Evolutionary conservation across 2,888 invertebrate genomes (phyloP).

Genomic region (Amblyjoppa fuscipennis): DNA sequence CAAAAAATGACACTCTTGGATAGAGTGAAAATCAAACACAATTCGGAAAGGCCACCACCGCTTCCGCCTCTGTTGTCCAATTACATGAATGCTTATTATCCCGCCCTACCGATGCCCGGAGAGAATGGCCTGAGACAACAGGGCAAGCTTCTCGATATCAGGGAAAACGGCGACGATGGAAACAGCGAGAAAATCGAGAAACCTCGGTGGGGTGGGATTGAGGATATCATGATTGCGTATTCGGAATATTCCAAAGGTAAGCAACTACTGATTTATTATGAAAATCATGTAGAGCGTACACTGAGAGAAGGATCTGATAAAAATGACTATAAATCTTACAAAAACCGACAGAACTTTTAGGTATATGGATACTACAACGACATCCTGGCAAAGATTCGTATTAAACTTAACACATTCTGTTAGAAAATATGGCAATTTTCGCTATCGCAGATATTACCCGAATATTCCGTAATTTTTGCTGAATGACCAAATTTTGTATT

Average conservation of each 20-base stretch:
- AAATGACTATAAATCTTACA: background rate
- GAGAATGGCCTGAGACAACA: constrained; percentile 81
- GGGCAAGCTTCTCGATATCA: constrained; percentile 77
- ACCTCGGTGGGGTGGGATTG: constrained; percentile 83
- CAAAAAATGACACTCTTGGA: constrained; percentile 82
- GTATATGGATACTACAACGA: no score
- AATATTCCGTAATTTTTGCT: no score
- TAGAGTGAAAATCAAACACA: constrained; percentile 78
- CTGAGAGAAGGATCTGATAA: no score
- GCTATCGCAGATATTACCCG: no score
- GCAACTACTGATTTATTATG: background rate
- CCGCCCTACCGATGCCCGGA: constrained; percentile 77
- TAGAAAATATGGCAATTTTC: no score
- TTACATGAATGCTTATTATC: constrained; percentile 77
- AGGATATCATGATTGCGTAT: constrained; percentile 82
- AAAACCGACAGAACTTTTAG: no score
- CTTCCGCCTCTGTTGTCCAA: constrained; percentile 80
- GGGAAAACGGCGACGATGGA: constrained; percentile 71
- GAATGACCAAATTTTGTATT: no score
- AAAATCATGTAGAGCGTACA: background rate
- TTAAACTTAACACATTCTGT: no score
- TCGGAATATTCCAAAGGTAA: constrained; percentile 83
- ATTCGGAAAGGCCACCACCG: constrained; percentile 77
- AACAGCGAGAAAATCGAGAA: constrained; percentile 72
- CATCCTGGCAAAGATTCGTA: no score